Evolutionary conservation across 2,888 invertebrate genomes (phyloP), one percentile per base, ranked within the genome.

Genomic region (Dorcus parallelipipedus): DNA sequence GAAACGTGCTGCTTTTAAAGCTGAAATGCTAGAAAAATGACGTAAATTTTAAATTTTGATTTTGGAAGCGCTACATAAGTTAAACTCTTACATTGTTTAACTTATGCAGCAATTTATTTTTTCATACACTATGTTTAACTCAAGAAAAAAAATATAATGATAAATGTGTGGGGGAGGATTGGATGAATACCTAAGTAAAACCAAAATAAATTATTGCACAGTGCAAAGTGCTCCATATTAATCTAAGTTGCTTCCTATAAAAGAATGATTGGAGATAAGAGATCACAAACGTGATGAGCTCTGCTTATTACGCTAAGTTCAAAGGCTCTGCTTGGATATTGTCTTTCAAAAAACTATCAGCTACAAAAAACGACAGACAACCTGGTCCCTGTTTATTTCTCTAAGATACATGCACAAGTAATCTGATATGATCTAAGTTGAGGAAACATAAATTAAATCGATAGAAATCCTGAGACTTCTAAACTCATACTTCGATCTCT

Each of bases 221-320:
- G 26, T 33, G 26, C 26, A 33, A 7, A 33, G 26, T 33, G 26
- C 26, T 33, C 26, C 26, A 33, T 33, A 33, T 33, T 33, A 6
- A 33, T 7, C 7, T 33, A 33, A 33, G 26, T 33, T 33, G 26
- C 26, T 33, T 33, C 26, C 26, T 33, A 6, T 33, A 6, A 45
- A 45, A 4, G 17, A 45, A 45, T 41, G 41, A 45, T 45, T 45
- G 9, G 14, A 45, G 45, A 45, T 48, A 53, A 53, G 52, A 58
- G 49, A 58, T 54, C 53, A 58, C 58, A 53, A 41, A 49, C 53
- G 49, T 54, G 54, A 54, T 50, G 58, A 58, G 54, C 54, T 58
- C 53, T 10, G 53, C 50, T 54, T 51, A 58, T 20, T 33, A 53
- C 43, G 58, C 58, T 58, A 54, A 39, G 51, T 52, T 56, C 52